Evolutionary conservation across 2,797 vertebrate genomes (phyloP).

Genomic region (Fringilla coelebs): DNA sequence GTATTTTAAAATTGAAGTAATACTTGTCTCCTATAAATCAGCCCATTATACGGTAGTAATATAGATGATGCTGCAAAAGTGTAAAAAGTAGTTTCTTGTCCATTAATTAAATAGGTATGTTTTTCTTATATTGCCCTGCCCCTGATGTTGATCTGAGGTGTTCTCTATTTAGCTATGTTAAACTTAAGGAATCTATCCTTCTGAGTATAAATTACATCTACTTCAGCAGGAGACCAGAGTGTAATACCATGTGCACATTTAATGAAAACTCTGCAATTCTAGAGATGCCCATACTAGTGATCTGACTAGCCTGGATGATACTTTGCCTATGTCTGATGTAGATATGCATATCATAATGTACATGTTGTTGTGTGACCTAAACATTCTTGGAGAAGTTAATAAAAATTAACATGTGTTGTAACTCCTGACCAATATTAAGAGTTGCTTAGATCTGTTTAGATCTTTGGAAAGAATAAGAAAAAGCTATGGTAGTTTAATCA

Average conservation of each 20-base stretch:
- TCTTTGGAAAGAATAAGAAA: not conserved
- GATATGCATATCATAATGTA: not conserved
- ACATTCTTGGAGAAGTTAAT: not conserved
- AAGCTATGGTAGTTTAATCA: not conserved
- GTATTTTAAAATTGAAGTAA: not conserved
- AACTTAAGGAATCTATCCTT: not conserved
- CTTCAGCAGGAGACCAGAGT: not conserved
- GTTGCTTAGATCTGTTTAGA: not conserved
- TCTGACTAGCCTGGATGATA: not conserved
- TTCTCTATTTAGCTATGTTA: not conserved
- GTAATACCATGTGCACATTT: not conserved
- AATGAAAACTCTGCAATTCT: not conserved
- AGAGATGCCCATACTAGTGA: not conserved
- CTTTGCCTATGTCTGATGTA: not conserved
- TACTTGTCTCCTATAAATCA: not conserved
- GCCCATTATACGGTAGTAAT: not conserved
- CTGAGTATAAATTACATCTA: not conserved
- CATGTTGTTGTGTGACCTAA: not conserved
- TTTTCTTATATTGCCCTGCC: not conserved
- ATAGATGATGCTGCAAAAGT: not conserved
- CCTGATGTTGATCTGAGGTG: not conserved
- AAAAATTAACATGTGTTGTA: not conserved
- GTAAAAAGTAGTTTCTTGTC: not conserved
- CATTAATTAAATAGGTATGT: not conserved
- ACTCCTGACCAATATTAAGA: not conserved